Conservation (phyloP, 2,113 vertebrate species). For the Gambusia affinis region DNA sequence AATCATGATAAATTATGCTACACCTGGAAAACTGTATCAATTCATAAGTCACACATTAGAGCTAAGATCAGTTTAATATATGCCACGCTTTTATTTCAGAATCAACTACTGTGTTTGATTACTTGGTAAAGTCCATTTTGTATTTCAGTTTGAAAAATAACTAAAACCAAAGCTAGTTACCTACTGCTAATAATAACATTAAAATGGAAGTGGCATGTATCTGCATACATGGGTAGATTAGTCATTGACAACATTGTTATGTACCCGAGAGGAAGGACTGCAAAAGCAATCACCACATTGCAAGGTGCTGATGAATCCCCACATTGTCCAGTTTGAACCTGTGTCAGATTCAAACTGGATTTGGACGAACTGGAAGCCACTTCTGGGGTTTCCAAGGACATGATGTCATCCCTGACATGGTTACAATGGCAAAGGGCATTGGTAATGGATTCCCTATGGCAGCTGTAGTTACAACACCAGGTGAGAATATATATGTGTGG, state of each 20-base stretch:
- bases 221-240: not conserved
- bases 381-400: conserved; percentile 96
- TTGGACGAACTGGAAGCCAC: conserved; percentile 90
- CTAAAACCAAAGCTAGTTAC: not conserved
- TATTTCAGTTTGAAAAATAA: not conserved
- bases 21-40: not conserved
- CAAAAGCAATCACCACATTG: not conserved
- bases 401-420: conserved; percentile 92
- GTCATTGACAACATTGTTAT: not conserved
- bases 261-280: not conserved
- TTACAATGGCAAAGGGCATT: conserved; percentile 95
- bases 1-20: not conserved
- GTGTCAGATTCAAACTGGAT: conserved; percentile 93
- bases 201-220: not conserved
- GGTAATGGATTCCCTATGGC: conserved; percentile 98
- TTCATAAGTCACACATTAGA: no score
- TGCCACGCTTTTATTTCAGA: not conserved
- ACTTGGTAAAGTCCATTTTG: not conserved
- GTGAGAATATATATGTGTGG: conserved; percentile 67
- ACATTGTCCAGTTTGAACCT: not conserved
- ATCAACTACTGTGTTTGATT: not conserved
- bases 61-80: no score
- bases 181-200: not conserved
- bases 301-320: no score
- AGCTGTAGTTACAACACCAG: conserved; percentile 90